Percentiles rank a stretch among this genome's conserved stretches.
Conservation (phyloP, 2,797 vertebrate genomes). For the Salarias fasciatus region DNA sequence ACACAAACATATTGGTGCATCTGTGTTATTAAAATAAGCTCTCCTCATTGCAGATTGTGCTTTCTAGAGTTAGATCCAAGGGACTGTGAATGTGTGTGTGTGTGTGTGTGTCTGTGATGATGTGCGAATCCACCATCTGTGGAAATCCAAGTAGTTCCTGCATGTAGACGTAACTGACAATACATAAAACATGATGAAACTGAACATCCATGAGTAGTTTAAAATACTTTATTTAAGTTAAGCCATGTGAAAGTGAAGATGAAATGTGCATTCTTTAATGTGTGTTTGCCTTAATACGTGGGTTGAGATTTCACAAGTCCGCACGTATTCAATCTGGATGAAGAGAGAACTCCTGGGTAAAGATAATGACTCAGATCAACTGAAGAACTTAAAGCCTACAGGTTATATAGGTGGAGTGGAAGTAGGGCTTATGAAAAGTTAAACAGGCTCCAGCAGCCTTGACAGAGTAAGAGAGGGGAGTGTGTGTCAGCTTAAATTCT, state of each 20-base stretch:
- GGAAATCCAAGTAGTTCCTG: too few relatives aligned
- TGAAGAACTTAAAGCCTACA: conserved; percentile 14
- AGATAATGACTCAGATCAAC: conserved; percentile 12
- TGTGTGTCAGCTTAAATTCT: conserved; percentile 19
- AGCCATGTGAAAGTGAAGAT: neutral
- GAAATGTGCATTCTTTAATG: neutral
- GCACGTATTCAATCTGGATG: neutral
- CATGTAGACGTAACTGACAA: neutral
- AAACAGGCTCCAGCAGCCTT: conserved; percentile 28
- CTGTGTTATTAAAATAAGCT: neutral
- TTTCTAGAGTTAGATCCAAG: neutral
- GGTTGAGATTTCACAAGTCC: conserved; percentile 4
- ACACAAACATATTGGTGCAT: neutral
- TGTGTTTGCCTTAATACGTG: conserved; percentile 11
- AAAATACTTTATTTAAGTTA: too few relatives aligned
- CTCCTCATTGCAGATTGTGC: neutral
- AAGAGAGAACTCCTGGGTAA: neutral
- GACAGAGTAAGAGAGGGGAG: conserved; percentile 3
- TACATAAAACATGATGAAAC: neutral
- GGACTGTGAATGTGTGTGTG: neutral
- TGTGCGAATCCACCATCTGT: too few relatives aligned
- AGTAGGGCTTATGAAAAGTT: conserved; percentile 39
- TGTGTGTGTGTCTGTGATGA: neutral
- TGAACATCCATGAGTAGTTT: too few relatives aligned
- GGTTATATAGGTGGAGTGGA: conserved; percentile 25